Percentiles rank a stretch among this genome's conserved stretches.
Evolutionary conservation across 2,113 vertebrate species (phyloP).

Genomic region (Actenoides hombroni): DNA sequence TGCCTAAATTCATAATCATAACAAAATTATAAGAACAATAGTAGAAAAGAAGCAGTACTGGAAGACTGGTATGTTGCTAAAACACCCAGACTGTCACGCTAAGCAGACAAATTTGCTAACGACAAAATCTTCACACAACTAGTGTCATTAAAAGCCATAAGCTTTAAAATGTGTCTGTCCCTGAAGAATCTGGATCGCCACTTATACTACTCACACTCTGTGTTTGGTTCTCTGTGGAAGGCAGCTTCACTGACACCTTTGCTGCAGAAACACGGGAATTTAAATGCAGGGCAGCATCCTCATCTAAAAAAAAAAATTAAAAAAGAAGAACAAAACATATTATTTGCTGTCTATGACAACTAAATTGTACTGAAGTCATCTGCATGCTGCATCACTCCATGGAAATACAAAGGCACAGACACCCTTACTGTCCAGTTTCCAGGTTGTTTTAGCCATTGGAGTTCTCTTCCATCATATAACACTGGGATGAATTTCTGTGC

Average conservation of each 20-base stretch:
- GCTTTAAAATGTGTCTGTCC: constrained; percentile 75
- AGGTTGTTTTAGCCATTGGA: background rate
- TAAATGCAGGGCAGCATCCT: background rate
- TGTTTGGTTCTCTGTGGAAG: constrained; percentile 41
- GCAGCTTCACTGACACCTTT: constrained; percentile 67
- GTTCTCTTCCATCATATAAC: background rate
- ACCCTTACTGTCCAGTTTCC: background rate
- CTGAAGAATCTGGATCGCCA: constrained; percentile 71
- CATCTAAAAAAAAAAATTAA: constrained; percentile 56
- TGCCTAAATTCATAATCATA: background rate
- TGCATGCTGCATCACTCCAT: background rate
- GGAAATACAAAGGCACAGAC: background rate
- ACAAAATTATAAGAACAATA: background rate
- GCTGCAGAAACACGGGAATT: background rate
- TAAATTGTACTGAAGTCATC: background rate
- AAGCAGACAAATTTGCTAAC: background rate
- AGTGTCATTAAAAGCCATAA: background rate
- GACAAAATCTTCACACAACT: background rate
- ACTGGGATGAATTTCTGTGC: background rate
- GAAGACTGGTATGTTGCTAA: background rate
- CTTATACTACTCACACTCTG: constrained; percentile 49
- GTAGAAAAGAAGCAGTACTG: background rate
- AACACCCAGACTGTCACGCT: background rate
- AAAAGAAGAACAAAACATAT: background rate
- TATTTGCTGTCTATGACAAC: background rate